phyloP scores from a whole-genome alignment of 2,888 invertebrate genomes.

The Thysanoteuthis rhombus region DNA sequence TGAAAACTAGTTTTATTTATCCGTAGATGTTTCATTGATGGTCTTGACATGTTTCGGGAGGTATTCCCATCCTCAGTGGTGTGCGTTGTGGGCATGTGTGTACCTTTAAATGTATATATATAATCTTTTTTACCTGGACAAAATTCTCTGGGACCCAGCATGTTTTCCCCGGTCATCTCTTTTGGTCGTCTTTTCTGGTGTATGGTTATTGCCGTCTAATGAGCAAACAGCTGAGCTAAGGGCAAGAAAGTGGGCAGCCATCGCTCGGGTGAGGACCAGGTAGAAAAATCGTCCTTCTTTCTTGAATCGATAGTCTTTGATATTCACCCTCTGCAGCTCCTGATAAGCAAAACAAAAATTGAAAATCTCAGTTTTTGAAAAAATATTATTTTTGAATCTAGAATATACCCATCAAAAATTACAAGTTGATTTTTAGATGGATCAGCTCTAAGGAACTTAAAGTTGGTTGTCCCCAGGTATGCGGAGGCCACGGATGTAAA shows the following conservation, averaged over 20 bases:
- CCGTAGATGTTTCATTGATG: too few relatives aligned
- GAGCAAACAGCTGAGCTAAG: constrained; percentile 48
- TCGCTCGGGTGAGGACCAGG: constrained; percentile 66
- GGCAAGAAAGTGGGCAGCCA: constrained; percentile 47
- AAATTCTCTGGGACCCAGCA: neutral
- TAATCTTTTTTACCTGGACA: neutral
- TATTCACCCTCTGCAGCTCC: constrained; percentile 73
- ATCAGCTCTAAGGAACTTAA: too few relatives aligned
- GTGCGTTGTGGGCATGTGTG: too few relatives aligned
- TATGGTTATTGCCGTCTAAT: neutral
- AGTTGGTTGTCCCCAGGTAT: too few relatives aligned
- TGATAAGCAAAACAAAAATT: constrained; percentile 49
- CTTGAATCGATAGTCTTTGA: constrained; percentile 73
- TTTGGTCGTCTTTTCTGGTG: constrained; percentile 16
- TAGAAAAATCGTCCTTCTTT: constrained; percentile 75
- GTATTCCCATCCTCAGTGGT: too few relatives aligned
- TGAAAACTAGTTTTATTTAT: too few relatives aligned
- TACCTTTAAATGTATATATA: neutral
- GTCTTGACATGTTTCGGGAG: too few relatives aligned
- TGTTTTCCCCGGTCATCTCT: neutral
- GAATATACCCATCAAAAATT: too few relatives aligned
- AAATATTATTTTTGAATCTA: too few relatives aligned
- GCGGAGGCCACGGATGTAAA: too few relatives aligned
- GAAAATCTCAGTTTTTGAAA: too few relatives aligned
- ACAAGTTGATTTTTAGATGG: too few relatives aligned